A percentile compares a stretch with the other conserved stretches of the same genome.
Conservation (phyloP, 1,140 invertebrate genomes). For the Campoletis sonorensis region DNA sequence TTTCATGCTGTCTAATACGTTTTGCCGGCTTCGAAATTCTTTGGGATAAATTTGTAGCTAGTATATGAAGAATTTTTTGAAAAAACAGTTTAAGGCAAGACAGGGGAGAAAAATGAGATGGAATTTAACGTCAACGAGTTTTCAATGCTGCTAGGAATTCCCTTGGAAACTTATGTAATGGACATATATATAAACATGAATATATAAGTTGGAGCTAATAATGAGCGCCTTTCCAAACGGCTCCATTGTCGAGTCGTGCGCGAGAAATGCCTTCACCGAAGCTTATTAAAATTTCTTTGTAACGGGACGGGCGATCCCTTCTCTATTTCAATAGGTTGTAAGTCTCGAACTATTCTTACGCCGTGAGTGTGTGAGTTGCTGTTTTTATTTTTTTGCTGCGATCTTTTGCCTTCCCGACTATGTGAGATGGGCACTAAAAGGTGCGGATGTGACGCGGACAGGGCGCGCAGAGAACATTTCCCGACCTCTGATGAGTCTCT, state of each 20-base stretch:
- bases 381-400: background rate
- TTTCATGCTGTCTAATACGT: too few species aligned
- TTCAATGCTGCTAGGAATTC: background rate
- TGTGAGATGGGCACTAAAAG: background rate
- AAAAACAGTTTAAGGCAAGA: too few species aligned
- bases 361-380: background rate
- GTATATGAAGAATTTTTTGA: too few species aligned
- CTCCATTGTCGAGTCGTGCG: slow-evolving; percentile 24
- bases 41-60: too few species aligned
- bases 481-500: background rate
- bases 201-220: background rate
- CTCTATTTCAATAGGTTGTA: slow-evolving; percentile 10
- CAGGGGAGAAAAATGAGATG: too few species aligned
- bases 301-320: background rate
- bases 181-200: background rate
- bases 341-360: background rate
- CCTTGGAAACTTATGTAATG: background rate
- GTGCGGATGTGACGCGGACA: background rate
- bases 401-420: background rate
- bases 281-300: slow-evolving; percentile 38
- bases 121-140: too few species aligned
- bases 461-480: background rate
- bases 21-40: too few species aligned
- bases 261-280: slow-evolving; percentile 7
- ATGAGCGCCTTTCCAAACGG: slow-evolving; percentile 28